Conservation (phyloP, 2,797 vertebrate species). For the Myiotriccus ornatus region DNA sequence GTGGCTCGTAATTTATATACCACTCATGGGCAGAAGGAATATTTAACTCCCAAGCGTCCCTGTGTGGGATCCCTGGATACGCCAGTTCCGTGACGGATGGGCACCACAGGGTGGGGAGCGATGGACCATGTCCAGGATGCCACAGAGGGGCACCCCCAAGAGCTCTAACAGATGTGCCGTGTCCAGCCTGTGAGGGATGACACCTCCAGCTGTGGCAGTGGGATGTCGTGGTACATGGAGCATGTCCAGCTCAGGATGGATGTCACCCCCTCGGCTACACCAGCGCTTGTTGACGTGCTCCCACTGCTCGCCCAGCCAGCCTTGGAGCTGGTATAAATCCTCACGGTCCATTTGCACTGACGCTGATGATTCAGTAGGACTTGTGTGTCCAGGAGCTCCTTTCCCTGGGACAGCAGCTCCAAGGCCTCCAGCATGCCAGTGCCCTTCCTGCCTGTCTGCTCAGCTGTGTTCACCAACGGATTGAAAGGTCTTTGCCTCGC, state of each 20-base stretch:
- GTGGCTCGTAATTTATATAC: background rate
- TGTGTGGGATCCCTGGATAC: background rate
- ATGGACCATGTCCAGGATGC: background rate
- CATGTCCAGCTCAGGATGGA: background rate
- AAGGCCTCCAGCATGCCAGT: fast-evolving
- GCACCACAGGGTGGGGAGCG: background rate
- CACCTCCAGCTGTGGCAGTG: background rate
- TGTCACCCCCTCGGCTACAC: background rate
- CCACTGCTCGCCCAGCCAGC: background rate
- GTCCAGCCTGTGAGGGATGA: background rate
- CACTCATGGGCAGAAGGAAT: background rate
- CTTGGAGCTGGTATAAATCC: background rate
- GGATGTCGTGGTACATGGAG: fast-evolving
- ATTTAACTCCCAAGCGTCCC: background rate
- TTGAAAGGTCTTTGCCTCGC: background rate
- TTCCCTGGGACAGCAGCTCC: fast-evolving
- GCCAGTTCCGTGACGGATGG: background rate
- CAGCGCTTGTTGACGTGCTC: fast-evolving
- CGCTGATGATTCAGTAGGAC: fast-evolving
- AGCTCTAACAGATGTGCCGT: background rate
- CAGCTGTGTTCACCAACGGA: background rate
- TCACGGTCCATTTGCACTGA: background rate
- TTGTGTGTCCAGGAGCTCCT: background rate
- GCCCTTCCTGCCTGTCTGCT: background rate
- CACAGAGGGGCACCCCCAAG: background rate